Percentiles rank a stretch among this genome's conserved stretches.
Evolutionary conservation across 2,888 invertebrate genomes (phyloP).

Genomic region (Punctoribates punctum): DNA sequence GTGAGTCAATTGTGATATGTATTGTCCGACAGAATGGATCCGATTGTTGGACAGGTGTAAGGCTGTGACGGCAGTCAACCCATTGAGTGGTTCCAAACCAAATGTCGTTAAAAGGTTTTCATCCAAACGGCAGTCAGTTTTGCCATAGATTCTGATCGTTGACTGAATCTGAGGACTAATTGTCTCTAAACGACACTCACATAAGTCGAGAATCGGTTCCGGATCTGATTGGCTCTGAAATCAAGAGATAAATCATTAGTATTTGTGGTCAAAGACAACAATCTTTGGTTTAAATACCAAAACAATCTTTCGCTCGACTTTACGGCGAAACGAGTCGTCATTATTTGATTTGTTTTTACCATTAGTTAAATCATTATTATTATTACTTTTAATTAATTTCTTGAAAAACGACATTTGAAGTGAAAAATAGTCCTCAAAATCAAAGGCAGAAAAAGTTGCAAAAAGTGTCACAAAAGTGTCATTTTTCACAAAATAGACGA

Average conservation of each 20-base stretch:
- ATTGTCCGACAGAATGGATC: neutral
- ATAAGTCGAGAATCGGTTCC: constrained; percentile 9
- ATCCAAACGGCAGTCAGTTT: constrained; percentile 22
- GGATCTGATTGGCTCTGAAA: constrained; percentile 30
- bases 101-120: neutral
- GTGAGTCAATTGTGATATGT: neutral
- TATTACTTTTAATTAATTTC: constrained; percentile 3
- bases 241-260: neutral
- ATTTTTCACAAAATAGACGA: no score
- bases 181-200: neutral
- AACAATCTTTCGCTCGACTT: neutral
- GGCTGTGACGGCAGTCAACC: neutral
- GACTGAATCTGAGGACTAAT: neutral
- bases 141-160: constrained; percentile 20
- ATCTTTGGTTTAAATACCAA: neutral
- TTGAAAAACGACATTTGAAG: neutral
- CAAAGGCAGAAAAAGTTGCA: no score
- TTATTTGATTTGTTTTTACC: neutral
- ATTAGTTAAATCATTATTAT: neutral
- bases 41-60: constrained; percentile 16
- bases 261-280: neutral
- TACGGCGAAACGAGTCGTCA: neutral
- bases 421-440: no score
- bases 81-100: neutral
- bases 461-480: no score